Percentiles rank a stretch among this genome's conserved stretches.
Conservation (phyloP, 2,888 invertebrate species). For the Coenonympha arcania region DNA sequence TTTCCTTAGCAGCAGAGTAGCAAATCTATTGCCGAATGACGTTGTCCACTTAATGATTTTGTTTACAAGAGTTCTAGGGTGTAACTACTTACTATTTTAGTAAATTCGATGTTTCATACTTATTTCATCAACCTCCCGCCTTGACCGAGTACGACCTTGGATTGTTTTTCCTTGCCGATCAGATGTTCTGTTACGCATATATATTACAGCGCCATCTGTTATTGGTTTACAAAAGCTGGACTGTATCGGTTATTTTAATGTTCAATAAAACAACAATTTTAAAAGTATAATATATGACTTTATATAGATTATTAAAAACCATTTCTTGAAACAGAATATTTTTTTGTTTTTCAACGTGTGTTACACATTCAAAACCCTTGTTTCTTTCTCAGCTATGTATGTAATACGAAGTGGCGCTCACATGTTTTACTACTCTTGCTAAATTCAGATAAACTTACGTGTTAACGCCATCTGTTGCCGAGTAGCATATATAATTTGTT, state of each 20-base stretch:
- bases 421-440: not conserved
- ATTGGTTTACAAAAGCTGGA: too few species aligned
- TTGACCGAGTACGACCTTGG: constrained; percentile 29
- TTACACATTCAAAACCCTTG: too few species aligned
- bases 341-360: too few species aligned
- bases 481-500: constrained; percentile 20
- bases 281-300: too few species aligned
- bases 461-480: constrained; percentile 31
- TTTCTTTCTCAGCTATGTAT: too few species aligned
- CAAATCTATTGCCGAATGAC: not conserved
- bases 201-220: constrained; percentile 30
- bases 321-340: too few species aligned
- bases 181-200: constrained; percentile 41
- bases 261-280: too few species aligned
- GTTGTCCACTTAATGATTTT: not conserved
- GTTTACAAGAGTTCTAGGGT: constrained; percentile 6
- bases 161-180: constrained; percentile 28
- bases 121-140: constrained; percentile 22
- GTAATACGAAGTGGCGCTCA: too few species aligned
- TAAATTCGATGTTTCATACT: not conserved
- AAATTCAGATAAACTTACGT: not conserved
- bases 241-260: too few species aligned
- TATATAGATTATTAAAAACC: too few species aligned
- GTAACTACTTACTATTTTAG: constrained; percentile 9
- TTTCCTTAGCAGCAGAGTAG: not conserved